Evolutionary conservation across 2,888 invertebrate species (phyloP).

Genomic region (Teleogryllus oceanicus): DNA sequence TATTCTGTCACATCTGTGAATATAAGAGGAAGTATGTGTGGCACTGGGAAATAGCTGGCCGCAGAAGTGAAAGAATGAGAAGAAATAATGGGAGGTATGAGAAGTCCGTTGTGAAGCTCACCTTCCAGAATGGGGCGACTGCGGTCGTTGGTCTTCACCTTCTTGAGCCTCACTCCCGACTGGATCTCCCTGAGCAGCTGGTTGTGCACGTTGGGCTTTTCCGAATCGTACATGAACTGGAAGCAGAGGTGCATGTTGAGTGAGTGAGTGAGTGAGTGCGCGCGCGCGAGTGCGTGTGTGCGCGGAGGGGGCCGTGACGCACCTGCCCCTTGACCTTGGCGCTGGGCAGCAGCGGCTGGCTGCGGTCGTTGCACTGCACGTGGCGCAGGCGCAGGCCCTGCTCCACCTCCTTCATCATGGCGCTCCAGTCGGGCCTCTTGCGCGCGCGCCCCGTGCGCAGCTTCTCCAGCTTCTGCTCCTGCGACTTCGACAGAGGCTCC

Average conservation of each 20-base stretch:
- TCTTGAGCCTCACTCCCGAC: constrained; percentile 70
- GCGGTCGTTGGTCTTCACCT: constrained; percentile 76
- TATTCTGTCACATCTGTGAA: too few relatives aligned
- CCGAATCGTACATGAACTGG: constrained; percentile 84
- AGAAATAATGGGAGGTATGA: background rate
- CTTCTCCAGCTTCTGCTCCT: constrained; percentile 66
- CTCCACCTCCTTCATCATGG: constrained; percentile 90
- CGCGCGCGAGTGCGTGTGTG: background rate
- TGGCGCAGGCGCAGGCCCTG: constrained; percentile 72
- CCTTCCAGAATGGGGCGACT: constrained; percentile 81
- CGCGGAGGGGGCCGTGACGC: constrained; percentile 41
- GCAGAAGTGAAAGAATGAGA: background rate
- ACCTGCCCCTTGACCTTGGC: constrained; percentile 50
- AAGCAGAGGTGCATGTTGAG: background rate
- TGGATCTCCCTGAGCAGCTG: constrained; percentile 77
- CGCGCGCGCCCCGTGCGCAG: constrained; percentile 68
- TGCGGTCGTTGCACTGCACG: constrained; percentile 81
- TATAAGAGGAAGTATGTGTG: too few relatives aligned
- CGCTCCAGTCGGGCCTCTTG: constrained; percentile 81
- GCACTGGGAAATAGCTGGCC: too few relatives aligned
- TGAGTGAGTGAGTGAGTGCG: background rate
- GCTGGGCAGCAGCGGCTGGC: constrained; percentile 52
- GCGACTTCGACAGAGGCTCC: constrained; percentile 56
- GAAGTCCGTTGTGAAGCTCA: constrained; percentile 31
- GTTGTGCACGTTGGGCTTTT: constrained; percentile 76